phyloP scores from a whole-genome alignment of 2,113 vertebrate genomes.

The Microcebus griseorufus region DNA sequence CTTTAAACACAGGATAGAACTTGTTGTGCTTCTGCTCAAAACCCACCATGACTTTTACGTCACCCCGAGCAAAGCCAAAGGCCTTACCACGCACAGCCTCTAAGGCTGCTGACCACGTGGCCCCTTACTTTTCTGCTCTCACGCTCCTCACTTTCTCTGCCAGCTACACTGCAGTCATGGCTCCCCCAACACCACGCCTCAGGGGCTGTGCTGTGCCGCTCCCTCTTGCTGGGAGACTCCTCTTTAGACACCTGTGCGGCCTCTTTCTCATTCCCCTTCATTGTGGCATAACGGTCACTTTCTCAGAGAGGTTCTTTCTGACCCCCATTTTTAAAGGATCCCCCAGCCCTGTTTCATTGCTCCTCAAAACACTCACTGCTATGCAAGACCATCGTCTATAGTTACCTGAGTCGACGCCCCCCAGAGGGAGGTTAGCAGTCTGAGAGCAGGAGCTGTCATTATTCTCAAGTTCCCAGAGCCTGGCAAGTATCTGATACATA shows the following conservation, averaged over 20 bases:
- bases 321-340: background rate
- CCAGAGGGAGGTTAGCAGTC: background rate
- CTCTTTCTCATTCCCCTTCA: background rate
- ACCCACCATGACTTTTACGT: background rate
- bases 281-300: background rate
- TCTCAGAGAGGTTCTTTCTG: background rate
- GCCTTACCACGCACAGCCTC: background rate
- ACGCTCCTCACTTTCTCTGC: background rate
- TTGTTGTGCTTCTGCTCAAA: background rate
- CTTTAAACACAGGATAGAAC: no score
- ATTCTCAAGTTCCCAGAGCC: background rate
- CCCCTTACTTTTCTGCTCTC: background rate
- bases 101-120: fast-evolving
- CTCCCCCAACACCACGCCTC: background rate
- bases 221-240: background rate
- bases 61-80: background rate
- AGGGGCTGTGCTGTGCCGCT: background rate
- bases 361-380: background rate
- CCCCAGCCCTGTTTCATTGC: background rate
- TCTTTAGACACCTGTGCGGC: background rate
- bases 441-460: background rate
- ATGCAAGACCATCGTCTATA: background rate
- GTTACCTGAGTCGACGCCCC: no score
- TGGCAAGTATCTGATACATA: background rate
- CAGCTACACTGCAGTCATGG: background rate